Evolutionary conservation across 2,797 vertebrate genomes (phyloP), one percentile per base, ranked within the genome.

Genomic region (Aphelocoma californica): DNA sequence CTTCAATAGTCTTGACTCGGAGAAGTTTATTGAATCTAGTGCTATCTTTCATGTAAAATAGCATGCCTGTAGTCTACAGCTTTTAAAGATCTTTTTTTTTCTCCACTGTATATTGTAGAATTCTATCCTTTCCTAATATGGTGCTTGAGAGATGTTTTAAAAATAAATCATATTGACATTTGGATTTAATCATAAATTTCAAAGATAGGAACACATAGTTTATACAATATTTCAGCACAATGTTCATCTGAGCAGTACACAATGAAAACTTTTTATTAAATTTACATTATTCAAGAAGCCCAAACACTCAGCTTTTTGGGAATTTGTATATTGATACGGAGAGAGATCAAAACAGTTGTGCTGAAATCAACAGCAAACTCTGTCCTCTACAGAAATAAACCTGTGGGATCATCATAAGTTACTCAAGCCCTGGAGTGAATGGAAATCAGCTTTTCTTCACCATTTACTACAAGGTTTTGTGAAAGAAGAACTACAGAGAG

Each of bases 151-250:
- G 66, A 84, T 26, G 54, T 69, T 95, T 94, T 67, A 89, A 95
- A 96, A 95, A 95, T 87, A 89, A 94, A 91, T 92, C 72, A 36
- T 91, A 89, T 69, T 91, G 91, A 81, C 86, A 71, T 90, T 82
- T 94, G 87, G 72, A 88, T 88, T 94, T 90, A 81, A 83, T 93
- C 88, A 93, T 36, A 86, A 66, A 72, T 89, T 88, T 91, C 40
- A 56, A 88, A 93, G 87, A 91, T 64, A 83, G 58, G 70, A 94
- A 58, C 82, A 51, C 71, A 80, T 5, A 94, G 70, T 90, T 94
- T 83, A 84, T 62, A 66, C 38, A 90, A 6, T 69, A 69, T 72
- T 83, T 90, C 21, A n/a, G 54, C 73, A 81, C 1, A 0, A 34
- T 31, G 14, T 57, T 87, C 65, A 69, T 83, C 40, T 74, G 32